Percentiles rank a stretch among this genome's conserved stretches.
These are phyloP conservation scores for Acrocera orbiculus DNA, from an alignment of 2,888 invertebrate genomes.

Conservation along the genomic window DNA sequence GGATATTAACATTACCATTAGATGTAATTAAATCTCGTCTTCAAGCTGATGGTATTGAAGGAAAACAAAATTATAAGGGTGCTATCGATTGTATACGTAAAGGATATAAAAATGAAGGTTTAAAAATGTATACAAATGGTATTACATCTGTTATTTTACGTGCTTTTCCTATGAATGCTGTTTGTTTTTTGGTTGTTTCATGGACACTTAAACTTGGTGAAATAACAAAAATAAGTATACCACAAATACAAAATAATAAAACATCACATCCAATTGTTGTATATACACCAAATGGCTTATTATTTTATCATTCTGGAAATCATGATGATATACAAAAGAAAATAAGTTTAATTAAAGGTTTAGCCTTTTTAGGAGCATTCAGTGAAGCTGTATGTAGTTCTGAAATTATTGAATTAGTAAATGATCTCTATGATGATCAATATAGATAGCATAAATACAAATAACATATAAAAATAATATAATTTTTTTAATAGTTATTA, in stretches of 20 bases:
- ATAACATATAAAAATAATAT: no score
- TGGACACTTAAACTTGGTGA: conserved; percentile 40
- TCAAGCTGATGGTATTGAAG: conserved; percentile 49
- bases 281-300: background rate
- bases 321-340: conserved; percentile 3
- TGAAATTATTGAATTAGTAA: conserved; percentile 21
- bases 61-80: conserved; percentile 40
- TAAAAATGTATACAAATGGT: conserved; percentile 53
- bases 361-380: conserved; percentile 20
- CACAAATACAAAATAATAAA: background rate
- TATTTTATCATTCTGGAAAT: conserved; percentile 2
- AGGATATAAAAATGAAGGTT: conserved; percentile 53
- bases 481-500: no score
- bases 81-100: conserved; percentile 56
- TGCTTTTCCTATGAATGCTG: conserved; percentile 87
- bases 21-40: conserved; percentile 81
- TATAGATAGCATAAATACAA: background rate
- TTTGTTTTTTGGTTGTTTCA: conserved; percentile 73
- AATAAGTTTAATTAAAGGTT: conserved; percentile 14
- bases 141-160: conserved; percentile 61
- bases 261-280: no score
- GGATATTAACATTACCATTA: conserved; percentile 71
- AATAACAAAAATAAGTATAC: background rate
- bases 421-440: conserved; percentile 17
- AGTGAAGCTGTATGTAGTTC: conserved; percentile 22